Base-by-base conservation (phyloP, 2,113 vertebrate species). In the Heloderma charlesbogerti region DNA sequence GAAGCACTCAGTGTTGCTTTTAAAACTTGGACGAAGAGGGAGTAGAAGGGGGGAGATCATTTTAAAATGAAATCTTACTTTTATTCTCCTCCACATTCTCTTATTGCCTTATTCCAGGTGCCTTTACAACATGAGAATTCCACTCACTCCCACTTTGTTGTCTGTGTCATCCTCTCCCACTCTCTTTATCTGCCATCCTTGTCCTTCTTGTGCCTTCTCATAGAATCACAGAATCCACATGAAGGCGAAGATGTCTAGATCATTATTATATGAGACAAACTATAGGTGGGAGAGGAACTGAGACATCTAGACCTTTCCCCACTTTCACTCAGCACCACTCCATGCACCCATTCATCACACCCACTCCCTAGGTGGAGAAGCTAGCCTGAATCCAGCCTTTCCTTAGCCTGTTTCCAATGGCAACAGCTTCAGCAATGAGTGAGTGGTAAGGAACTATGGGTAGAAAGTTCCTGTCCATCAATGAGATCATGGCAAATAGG, bases 91-190 rank as follows among this genome's bases (percentile, higher is more conserved):
- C 29, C 27, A 29, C 37, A 66, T 6, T 25, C 34, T 69, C 72
- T 69, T 43, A 40, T 63, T 88, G 87, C 81, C 75, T 91, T 34
- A 13, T 51, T 85, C 57, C 81, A n/a, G 72, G 81, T 43, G 71
- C 43, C 48, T n/a, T 72, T 37, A 16, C 12, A 4, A 87, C 51
- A 27, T 51, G 66, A 43, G 60, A 69, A 54, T 71, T 45, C 74
- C 25, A 12, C 37, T 77, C 60, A 43, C 10, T 31, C 27, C 1
- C 66, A 66, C 29, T 31, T 60, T 34, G 45, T n/a, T 8, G 54
- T 13, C 40, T 45, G 9, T 60, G 6, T 57, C 66, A 8, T 40
- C 31, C 13, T n/a, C 66, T 63, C 20, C 37, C 6, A 10, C 54
- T 27, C 12, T 34, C 22, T 34, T 18, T 40, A 29, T 63, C 31